Conservation (phyloP, 2,888 invertebrate species). For the Mesorhabditis sp. region DNA sequence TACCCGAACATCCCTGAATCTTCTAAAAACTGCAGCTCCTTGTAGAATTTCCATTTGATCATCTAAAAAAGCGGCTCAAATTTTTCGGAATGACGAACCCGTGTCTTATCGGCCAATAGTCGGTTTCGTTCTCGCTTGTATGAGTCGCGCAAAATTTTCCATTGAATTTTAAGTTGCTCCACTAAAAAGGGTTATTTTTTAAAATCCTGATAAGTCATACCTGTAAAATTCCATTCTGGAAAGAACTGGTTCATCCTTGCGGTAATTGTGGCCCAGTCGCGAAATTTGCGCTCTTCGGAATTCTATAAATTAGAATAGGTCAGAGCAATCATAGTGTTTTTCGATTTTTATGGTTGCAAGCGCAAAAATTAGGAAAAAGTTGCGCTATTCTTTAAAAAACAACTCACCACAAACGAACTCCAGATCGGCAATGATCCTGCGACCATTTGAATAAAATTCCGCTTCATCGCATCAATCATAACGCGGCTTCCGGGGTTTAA, state of each 20-base stretch:
- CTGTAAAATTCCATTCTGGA: slow-evolving; percentile 2
- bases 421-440: neutral
- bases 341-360: neutral
- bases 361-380: neutral
- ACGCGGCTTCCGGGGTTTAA: neutral
- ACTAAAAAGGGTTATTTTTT: neutral
- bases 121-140: slow-evolving; percentile 1
- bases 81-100: neutral
- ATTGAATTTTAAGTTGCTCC: neutral
- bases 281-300: slow-evolving; percentile 1
- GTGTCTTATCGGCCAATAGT: neutral
- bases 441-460: neutral
- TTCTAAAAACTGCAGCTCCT: neutral
- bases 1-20: slow-evolving; percentile 2
- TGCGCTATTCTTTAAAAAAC: neutral
- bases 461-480: neutral
- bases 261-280: slow-evolving; percentile 5
- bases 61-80: neutral
- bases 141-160: slow-evolving; percentile 1
- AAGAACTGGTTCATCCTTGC: slow-evolving; percentile 4
- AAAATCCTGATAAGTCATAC: neutral
- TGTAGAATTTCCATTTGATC: slow-evolving; percentile 1
- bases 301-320: neutral
- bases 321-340: neutral
- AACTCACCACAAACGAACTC: neutral